A percentile compares a stretch with the other conserved stretches of the same genome.
phyloP scores from a whole-genome alignment of 2,797 vertebrate genomes.

The Glossophaga mutica region DNA sequence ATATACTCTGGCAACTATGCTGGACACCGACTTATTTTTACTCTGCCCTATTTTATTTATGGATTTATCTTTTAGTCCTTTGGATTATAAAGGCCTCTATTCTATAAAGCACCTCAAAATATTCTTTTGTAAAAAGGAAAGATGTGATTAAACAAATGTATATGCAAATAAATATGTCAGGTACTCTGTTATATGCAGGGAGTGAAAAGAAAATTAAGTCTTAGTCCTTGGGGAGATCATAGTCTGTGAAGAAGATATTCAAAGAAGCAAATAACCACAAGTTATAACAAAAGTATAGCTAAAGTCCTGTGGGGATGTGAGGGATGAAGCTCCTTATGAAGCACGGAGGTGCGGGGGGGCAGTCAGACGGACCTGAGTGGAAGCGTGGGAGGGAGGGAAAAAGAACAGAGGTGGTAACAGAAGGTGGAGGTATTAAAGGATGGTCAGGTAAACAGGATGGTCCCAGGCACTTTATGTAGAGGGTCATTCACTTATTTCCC shows the following conservation, averaged over 20 bases:
- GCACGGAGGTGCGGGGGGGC: neutral
- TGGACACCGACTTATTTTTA: neutral
- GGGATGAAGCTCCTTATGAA: neutral
- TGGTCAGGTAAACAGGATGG: neutral
- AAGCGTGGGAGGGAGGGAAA: neutral
- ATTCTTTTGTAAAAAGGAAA: neutral
- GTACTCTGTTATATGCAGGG: neutral
- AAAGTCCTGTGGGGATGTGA: too few species aligned
- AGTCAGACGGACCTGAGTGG: neutral
- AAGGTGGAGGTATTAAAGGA: neutral
- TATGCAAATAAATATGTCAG: slow-evolving; percentile 2
- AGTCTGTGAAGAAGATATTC: neutral
- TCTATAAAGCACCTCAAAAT: neutral
- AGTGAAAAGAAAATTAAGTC: slow-evolving; percentile 26
- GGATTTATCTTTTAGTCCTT: slow-evolving; percentile 12
- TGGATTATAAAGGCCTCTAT: neutral
- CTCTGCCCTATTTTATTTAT: slow-evolving; percentile 26
- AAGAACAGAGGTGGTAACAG: neutral
- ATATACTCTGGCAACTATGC: neutral
- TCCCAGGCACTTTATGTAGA: neutral
- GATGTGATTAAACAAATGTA: slow-evolving; percentile 1
- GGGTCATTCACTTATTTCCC: neutral
- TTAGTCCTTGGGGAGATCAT: neutral
- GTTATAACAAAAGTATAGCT: neutral
- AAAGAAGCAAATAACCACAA: neutral